Percentiles rank a stretch among this genome's conserved stretches.
These are phyloP conservation scores for Lathronympha strigana DNA, from an alignment of 2,888 invertebrate genomes.

Conservation along the genomic window DNA sequence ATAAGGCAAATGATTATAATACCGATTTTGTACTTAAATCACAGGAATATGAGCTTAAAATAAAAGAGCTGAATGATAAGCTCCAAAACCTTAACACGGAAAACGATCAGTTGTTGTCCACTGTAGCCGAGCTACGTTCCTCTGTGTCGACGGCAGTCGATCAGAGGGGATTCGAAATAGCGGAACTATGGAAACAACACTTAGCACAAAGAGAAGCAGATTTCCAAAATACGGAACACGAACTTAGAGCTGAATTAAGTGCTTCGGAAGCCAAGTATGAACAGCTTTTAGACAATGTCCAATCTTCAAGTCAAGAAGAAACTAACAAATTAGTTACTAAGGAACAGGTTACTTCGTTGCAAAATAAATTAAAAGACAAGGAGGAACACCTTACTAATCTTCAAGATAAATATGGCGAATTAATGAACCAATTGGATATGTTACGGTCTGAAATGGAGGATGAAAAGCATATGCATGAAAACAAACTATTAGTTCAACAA, in stretches of 20 bases:
- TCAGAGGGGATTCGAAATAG: constrained; percentile 87
- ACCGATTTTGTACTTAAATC: constrained; percentile 51
- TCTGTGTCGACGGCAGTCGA: constrained; percentile 84
- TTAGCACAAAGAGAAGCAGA: constrained; percentile 86
- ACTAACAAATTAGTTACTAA: constrained; percentile 70
- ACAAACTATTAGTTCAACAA: constrained; percentile 72
- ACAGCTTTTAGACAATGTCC: constrained; percentile 73
- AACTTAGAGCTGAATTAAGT: constrained; percentile 79
- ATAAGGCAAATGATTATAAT: constrained; percentile 46
- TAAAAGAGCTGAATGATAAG: constrained; percentile 64
- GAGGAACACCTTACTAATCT: constrained; percentile 70
- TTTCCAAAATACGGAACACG: constrained; percentile 80
- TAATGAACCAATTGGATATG: constrained; percentile 70
- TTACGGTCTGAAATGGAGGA: constrained; percentile 78
- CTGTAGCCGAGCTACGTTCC: constrained; percentile 74
- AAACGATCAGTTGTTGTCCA: constrained; percentile 75
- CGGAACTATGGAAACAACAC: constrained; percentile 88
- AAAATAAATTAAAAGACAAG: constrained; percentile 76
- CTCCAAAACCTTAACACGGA: constrained; percentile 69
- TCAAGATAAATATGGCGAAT: constrained; percentile 73
- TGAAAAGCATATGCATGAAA: constrained; percentile 73
- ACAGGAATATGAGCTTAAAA: constrained; percentile 55
- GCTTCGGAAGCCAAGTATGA: constrained; percentile 79
- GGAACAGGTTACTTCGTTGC: constrained; percentile 72
- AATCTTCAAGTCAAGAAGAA: constrained; percentile 77